Percentiles rank a stretch among this genome's conserved stretches.
Conservation (phyloP, 1,140 invertebrate genomes). For the Dendrolimus punctatus region DNA sequence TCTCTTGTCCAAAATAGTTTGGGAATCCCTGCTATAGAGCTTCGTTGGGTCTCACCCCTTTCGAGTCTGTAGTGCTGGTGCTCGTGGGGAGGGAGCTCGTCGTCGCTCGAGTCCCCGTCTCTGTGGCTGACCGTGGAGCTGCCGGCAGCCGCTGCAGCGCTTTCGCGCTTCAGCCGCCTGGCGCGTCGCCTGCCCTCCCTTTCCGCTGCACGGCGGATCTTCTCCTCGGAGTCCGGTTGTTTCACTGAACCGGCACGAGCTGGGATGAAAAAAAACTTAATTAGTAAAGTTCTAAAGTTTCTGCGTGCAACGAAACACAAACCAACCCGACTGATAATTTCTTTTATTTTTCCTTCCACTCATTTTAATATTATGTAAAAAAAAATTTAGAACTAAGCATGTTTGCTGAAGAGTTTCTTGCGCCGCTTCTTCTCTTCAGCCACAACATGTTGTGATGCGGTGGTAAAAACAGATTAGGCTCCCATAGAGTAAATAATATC, state of each 20-base stretch:
- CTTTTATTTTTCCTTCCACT: too few species aligned
- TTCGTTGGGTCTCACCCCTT: conserved; percentile 19
- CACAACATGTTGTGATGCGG: too few species aligned
- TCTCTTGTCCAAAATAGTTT: too few species aligned
- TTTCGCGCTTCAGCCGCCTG: conserved; percentile 71
- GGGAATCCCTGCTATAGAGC: too few species aligned
- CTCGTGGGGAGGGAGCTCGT: conserved; percentile 91
- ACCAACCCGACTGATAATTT: too few species aligned
- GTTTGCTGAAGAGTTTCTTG: too few species aligned
- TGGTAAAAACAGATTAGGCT: too few species aligned
- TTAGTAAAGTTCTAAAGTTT: neutral
- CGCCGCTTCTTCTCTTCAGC: too few species aligned
- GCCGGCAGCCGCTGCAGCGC: conserved; percentile 46
- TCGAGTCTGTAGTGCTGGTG: conserved; percentile 72
- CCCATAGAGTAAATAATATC: too few species aligned
- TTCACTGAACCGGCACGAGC: conserved; percentile 28
- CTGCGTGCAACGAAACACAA: too few species aligned
- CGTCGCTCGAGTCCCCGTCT: conserved; percentile 97
- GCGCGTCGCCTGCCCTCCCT: conserved; percentile 85
- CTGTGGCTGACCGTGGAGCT: conserved; percentile 75
- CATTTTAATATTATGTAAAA: too few species aligned
- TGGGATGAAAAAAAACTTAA: conserved; percentile 5
- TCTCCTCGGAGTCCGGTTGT: conserved; percentile 45
- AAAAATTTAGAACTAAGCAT: too few species aligned
- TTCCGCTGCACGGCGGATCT: conserved; percentile 87